A percentile compares a stretch with the other conserved stretches of the same genome.
Evolutionary conservation across 1,140 invertebrate genomes (phyloP).

Genomic region (Drosophila navojoa): DNA sequence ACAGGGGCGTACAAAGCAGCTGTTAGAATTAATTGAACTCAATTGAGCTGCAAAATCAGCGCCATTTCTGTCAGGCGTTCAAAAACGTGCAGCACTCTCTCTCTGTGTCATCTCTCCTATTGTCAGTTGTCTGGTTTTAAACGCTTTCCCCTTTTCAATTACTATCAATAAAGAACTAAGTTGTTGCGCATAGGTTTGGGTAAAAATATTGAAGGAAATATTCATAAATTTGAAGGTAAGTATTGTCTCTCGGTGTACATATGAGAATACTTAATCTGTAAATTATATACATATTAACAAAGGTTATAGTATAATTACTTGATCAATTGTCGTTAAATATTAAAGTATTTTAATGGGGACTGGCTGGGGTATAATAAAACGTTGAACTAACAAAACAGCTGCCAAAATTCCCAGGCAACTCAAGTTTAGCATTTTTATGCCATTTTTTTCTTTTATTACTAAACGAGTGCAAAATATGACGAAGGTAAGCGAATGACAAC

Average conservation of each 20-base stretch:
- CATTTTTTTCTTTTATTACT: too few species aligned
- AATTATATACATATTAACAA: conserved; percentile 17
- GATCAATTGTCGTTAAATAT: conserved; percentile 55
- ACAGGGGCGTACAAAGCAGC: conserved; percentile 22
- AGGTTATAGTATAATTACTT: conserved; percentile 25
- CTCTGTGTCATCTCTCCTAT: background rate
- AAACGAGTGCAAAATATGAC: too few species aligned
- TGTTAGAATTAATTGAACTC: conserved; percentile 66
- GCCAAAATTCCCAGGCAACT: conserved; percentile 26
- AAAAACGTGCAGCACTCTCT: conserved; percentile 57
- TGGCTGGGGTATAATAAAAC: background rate
- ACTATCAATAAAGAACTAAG: conserved; percentile 47
- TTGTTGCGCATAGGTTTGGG: conserved; percentile 1
- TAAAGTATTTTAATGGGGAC: conserved; percentile 6
- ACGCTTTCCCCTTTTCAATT: conserved; percentile 52
- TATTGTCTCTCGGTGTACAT: background rate
- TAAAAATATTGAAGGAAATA: conserved; percentile 16
- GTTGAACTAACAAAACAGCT: conserved; percentile 44
- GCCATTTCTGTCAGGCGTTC: conserved; percentile 60
- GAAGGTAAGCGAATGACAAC: background rate
- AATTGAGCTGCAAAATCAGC: conserved; percentile 62
- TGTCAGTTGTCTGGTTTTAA: background rate
- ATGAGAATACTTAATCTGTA: conserved; percentile 35
- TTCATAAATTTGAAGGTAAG: conserved; percentile 28
- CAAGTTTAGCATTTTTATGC: background rate